Percentiles rank a stretch among this genome's conserved stretches.
phyloP scores from a whole-genome alignment of 2,113 vertebrate genomes.

The Polypterus bichir region DNA sequence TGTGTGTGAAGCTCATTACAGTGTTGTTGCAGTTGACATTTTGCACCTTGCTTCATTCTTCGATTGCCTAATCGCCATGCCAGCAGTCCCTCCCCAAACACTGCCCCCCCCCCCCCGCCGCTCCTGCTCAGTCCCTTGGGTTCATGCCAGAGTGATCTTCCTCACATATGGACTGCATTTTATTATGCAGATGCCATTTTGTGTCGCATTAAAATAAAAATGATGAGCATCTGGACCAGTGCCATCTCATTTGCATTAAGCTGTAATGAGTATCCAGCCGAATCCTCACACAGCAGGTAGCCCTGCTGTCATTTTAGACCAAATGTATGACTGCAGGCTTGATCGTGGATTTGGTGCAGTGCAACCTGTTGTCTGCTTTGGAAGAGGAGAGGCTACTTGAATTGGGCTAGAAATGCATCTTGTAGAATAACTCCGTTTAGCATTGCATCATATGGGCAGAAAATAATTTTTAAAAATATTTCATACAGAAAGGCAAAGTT shows the following conservation, averaged over 20 bases:
- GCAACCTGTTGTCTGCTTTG: background rate
- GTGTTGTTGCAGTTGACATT: slow-evolving; percentile 57
- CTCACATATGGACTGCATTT: slow-evolving; percentile 74
- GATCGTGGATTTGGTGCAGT: no score
- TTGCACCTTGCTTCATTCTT: slow-evolving; percentile 46
- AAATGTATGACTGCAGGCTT: slow-evolving; percentile 28
- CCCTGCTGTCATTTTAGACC: slow-evolving; percentile 33
- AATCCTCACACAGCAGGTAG: slow-evolving; percentile 23
- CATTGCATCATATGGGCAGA: no score
- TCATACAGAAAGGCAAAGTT: no score
- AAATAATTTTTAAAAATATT: no score
- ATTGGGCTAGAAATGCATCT: background rate
- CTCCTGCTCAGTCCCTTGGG: slow-evolving; percentile 44
- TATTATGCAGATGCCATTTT: slow-evolving; percentile 88
- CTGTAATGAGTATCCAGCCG: slow-evolving; percentile 56
- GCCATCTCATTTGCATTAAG: slow-evolving; percentile 86
- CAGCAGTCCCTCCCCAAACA: slow-evolving; percentile 36
- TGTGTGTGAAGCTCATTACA: slow-evolving; percentile 58
- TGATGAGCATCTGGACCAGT: slow-evolving; percentile 74
- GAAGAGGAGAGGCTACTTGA: background rate
- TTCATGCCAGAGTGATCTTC: slow-evolving; percentile 67
- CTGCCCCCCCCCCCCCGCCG: slow-evolving; percentile 21
- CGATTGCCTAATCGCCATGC: slow-evolving; percentile 49
- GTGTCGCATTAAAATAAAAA: slow-evolving; percentile 73
- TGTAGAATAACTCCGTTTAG: no score